Base-by-base conservation (phyloP, 2,888 invertebrate genomes). In the Ormyrus thymus region DNA sequence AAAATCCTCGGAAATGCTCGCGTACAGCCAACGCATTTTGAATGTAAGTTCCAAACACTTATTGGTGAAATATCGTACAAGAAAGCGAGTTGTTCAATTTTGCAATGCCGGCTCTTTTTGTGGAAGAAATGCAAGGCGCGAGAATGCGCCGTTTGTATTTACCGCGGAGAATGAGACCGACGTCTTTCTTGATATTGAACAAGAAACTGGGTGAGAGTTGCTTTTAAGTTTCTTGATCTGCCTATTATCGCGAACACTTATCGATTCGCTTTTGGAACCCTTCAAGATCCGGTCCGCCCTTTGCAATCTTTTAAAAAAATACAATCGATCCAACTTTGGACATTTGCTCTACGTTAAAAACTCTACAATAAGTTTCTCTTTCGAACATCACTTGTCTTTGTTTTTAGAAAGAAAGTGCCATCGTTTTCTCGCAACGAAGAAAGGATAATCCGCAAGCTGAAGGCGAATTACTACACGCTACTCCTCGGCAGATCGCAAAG, bases 291-390 rank as follows among this genome's bases (percentile, higher is more conserved):
- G 55, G 62, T 73, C 73, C 62, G 78, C 74, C 70, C 75, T 68
- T 79, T 76, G 48, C 51, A 10, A 74, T 74, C 64, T 51, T 73
- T 76, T 76, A 80, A 55, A 80, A 80, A 80, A 80, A 80, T 80
- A 76, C 79, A 76, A 11, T 62, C 58, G 48, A 61, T 78, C 58
- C 70, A 66, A 64, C 59, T 11, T 43, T 46, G 58, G 55, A 78
- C 66, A 61, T 55, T 78, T 59, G 59, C 71, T 65, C 64, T 70
- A 66, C 48, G 62, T 70, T 62, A 66, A 73, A 46, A 45, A 76
- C 13, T 65, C 71, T 78, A 78, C 73, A 78, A 77, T 53, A 72
- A 64, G 56, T 56, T 65, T 61, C 29, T 5, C 50, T 8, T 15
- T 59, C 51, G 51, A 58, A 43, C 58, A 11, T 62, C 53, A 29